These are phyloP conservation scores for Mustela nigripes DNA, from an alignment of 2,113 vertebrate genomes.

Conservation along the genomic window DNA sequence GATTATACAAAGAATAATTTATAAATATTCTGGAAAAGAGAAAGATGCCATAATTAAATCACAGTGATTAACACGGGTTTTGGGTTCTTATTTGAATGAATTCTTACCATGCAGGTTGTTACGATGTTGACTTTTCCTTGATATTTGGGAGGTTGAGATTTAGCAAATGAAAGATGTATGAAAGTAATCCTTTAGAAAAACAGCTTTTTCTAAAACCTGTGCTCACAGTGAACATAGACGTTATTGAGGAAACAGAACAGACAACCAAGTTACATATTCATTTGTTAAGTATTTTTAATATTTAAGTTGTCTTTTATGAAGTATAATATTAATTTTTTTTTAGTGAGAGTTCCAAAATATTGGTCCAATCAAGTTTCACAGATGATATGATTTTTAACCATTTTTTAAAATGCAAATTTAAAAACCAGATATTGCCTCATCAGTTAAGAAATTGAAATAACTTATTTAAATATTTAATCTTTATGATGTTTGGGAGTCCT, in stretches of 20 bases:
- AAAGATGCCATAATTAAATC: conserved; percentile 86
- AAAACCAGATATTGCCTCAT: conserved; percentile 37
- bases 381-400: conserved; percentile 42
- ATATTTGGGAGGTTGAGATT: conserved; percentile 58
- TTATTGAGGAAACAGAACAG: conserved; percentile 6
- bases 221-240: conserved; percentile 45
- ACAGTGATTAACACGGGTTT: conserved; percentile 83
- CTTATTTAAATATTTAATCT: conserved; percentile 73
- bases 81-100: conserved; percentile 77
- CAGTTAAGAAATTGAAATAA: conserved; percentile 69
- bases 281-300: conserved; percentile 50
- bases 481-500: conserved; percentile 61
- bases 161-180: conserved; percentile 27
- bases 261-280: conserved; percentile 32
- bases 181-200: conserved; percentile 59
- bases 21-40: conserved; percentile 84
- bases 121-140: conserved; percentile 58
- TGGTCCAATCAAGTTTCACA: background rate
- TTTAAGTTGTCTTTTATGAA: background rate
- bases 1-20: conserved; percentile 82
- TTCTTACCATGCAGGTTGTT: conserved; percentile 68
- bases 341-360: background rate
- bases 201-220: conserved; percentile 45
- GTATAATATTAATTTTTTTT: conserved; percentile 45
- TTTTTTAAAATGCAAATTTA: conserved; percentile 63